Evolutionary conservation across 2,888 invertebrate species (phyloP), one percentile per base, ranked within the genome.

Genomic region (Furcula furcula): DNA sequence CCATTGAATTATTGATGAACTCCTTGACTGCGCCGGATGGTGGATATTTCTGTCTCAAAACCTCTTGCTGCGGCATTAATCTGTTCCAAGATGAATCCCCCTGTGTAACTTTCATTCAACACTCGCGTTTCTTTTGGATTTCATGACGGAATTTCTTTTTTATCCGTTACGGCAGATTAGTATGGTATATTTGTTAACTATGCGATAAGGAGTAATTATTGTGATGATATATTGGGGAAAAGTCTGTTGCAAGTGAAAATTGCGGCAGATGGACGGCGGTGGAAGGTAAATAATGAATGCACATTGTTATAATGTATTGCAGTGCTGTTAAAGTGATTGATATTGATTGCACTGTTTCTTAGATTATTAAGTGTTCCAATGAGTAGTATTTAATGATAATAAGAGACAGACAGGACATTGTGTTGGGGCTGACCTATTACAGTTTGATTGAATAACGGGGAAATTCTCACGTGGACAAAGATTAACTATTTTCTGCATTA

Each of bases 401-500:
- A n/a, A n/a, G n/a, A n/a, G n/a, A n/a, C n/a, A n/a, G n/a, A n/a
- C n/a, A n/a, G n/a, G n/a, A n/a, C n/a, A n/a, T n/a, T n/a, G n/a
- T n/a, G n/a, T n/a, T n/a, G n/a, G n/a, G n/a, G n/a, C n/a, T n/a
- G n/a, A n/a, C n/a, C n/a, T n/a, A n/a, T n/a, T n/a, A n/a, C n/a
- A n/a, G n/a, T n/a, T n/a, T n/a, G n/a, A n/a, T n/a, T n/a, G n/a
- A n/a, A n/a, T n/a, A n/a, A n/a, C n/a, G n/a, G 7, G 5, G 2
- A 5, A 13, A 13, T 25, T 46, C 38, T 49, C 53, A 40, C 40
- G 44, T 39, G 38, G 39, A 47, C 42, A 47, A 52, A 56, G 55
- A 53, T 43, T 53, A 55, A 45, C 55, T 58, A 64, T 66, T 67
- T 57, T 69, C 58, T 66, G 65, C 65, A 57, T 55, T 44, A 57